Evolutionary conservation across 92 coral and sea anemone species (phyloP), one percentile per base, ranked within the genome.

Genomic region (Zoanthus sociatus): DNA sequence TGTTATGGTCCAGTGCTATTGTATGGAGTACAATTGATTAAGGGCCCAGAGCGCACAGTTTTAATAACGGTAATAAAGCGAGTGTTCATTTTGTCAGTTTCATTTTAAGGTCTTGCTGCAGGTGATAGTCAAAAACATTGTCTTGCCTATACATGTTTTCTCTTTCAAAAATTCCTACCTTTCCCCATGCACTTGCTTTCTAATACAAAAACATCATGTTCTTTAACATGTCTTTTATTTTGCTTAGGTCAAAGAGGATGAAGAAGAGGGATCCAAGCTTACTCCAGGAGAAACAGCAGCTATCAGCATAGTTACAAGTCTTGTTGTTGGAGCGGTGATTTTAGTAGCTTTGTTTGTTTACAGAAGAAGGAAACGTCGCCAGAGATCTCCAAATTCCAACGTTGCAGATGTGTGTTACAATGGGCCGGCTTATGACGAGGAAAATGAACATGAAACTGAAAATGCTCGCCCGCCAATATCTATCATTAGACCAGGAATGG

Each of bases 241-340:
- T 18, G n/a, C 11, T 11, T 20, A 81, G 85, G 85, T 81, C 9
- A 47, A 70, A 17, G 75, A n/a, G 7, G 75, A 21, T 21, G 79
- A 76, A 74, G 78, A 78, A 68, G 79, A 55, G 47, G 56, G 53
- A 30, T 42, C 46, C 18, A 75, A 86, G 44, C 64, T 91, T 87
- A 83, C 94, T 42, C 92, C 45, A 26, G 94, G 90, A 63, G 89
- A 85, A 2, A 89, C 98, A 51, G 96, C 94, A 44, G 95, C 93
- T 4, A 87, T 95, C 17, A 94, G 97, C 68, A 78, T 92, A 9
- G 78, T 89, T 63, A 94, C 71, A 10, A 92, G 95, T 9, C 63
- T 88, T 17, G 46, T 94, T 30, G 84, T 90, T 5, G 96, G 94
- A 76, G 84, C 92, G 21, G 37, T 92, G 55, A 67, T 93, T 68